A percentile compares a stretch with the other conserved stretches of the same genome.
phyloP scores from a whole-genome alignment of 2,113 vertebrate species.

The Neodon shergylaensis region DNA sequence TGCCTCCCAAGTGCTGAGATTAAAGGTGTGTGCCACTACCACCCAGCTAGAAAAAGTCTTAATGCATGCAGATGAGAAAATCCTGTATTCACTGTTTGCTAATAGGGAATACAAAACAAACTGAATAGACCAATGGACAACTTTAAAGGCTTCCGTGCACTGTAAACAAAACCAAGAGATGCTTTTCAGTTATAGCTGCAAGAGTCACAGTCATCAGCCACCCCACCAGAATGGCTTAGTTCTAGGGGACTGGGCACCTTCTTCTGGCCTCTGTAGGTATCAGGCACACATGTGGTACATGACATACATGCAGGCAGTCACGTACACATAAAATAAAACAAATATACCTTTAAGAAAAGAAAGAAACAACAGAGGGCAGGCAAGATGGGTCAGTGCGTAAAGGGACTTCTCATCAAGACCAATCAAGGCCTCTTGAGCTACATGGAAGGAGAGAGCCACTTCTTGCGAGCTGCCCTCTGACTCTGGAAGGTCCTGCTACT shows the following conservation, averaged over 20 bases:
- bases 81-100: background rate
- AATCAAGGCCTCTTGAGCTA: background rate
- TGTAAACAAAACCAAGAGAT: background rate
- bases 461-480: background rate
- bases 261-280: background rate
- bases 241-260: too few species aligned
- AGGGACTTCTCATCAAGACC: background rate
- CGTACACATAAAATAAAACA: background rate
- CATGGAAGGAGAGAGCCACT: background rate
- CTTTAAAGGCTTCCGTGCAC: background rate
- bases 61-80: background rate
- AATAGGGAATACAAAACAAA: background rate
- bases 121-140: background rate
- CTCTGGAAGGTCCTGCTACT: too few species aligned
- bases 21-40: background rate
- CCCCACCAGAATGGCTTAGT: background rate
- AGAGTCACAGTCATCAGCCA: background rate
- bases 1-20: background rate
- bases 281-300: background rate
- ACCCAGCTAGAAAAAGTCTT: slow-evolving; percentile 21
- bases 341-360: background rate
- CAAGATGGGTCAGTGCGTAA: background rate
- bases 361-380: background rate
- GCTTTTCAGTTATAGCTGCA: background rate
- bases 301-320: background rate